These are phyloP conservation scores for Neotoxoptera formosana DNA, from an alignment of 1,140 invertebrate species.

Conservation along the genomic window DNA sequence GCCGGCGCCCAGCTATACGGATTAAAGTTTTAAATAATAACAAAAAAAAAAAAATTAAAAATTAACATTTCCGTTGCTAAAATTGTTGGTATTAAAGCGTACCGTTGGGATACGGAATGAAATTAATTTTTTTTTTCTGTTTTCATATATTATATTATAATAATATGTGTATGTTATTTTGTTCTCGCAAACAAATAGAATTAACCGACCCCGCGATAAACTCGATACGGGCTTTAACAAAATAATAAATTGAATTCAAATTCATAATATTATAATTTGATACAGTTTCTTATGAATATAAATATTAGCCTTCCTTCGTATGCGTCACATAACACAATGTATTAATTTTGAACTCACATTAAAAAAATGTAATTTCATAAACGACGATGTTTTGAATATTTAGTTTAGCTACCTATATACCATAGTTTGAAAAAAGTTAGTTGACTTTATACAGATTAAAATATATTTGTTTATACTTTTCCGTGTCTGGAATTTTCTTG, in stretches of 20 bases:
- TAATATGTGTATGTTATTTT: too few relatives aligned
- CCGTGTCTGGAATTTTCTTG: not conserved
- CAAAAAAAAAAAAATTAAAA: not conserved
- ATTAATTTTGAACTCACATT: not conserved
- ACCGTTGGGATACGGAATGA: not conserved
- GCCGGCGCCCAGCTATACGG: not conserved
- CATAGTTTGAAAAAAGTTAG: not conserved
- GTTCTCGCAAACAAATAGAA: not conserved
- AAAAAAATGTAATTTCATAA: not conserved
- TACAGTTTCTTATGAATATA: not conserved
- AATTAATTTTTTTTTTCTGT: not conserved
- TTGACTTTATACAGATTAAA: not conserved
- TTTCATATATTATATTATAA: not conserved
- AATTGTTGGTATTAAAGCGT: not conserved
- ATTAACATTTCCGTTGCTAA: not conserved
- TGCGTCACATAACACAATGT: too few relatives aligned
- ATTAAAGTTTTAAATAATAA: not conserved
- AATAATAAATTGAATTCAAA: constrained; percentile 4
- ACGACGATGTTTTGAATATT: not conserved
- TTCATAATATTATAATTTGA: not conserved
- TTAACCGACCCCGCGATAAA: not conserved
- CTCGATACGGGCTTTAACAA: not conserved
- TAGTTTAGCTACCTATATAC: not conserved
- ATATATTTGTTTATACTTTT: not conserved
- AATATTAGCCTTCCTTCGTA: not conserved